A percentile compares a stretch with the other conserved stretches of the same genome.
These are phyloP conservation scores for Euplagia quadripunctaria DNA, from an alignment of 2,888 invertebrate species.

Conservation along the genomic window DNA sequence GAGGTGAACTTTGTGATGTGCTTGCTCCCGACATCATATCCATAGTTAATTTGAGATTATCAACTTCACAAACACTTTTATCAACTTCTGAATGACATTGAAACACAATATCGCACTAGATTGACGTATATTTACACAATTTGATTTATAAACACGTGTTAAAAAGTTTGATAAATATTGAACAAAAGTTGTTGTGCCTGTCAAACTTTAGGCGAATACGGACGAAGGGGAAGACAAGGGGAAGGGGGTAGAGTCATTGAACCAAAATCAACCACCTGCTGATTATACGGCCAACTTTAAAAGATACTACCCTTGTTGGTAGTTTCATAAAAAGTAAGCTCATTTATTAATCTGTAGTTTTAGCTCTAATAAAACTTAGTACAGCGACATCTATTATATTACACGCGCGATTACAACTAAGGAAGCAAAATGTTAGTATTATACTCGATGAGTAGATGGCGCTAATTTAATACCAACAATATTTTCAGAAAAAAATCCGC, in stretches of 20 bases:
- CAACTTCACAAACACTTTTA: slow-evolving; percentile 6
- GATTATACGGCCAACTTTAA: slow-evolving; percentile 26
- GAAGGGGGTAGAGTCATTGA: slow-evolving; percentile 35
- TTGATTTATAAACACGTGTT: slow-evolving; percentile 39
- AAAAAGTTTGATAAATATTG: slow-evolving; percentile 3
- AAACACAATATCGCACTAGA: neutral
- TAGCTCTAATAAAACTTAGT: neutral
- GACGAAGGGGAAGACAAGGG: neutral
- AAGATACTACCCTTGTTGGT: slow-evolving; percentile 18
- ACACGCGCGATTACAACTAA: neutral
- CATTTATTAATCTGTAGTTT: slow-evolving; percentile 19
- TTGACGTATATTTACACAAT: slow-evolving; percentile 19
- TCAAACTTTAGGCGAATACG: slow-evolving; percentile 34
- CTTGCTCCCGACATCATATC: slow-evolving; percentile 68
- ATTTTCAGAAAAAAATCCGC: neutral
- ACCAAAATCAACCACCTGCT: slow-evolving; percentile 47
- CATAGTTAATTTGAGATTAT: slow-evolving; percentile 6
- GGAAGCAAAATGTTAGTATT: neutral
- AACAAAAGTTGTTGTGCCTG: slow-evolving; percentile 22
- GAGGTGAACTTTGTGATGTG: slow-evolving; percentile 66
- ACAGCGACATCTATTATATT: slow-evolving; percentile 24
- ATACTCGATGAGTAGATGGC: neutral
- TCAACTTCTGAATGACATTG: slow-evolving; percentile 16
- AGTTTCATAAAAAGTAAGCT: slow-evolving; percentile 15
- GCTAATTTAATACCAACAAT: neutral